A percentile compares a stretch with the other conserved stretches of the same genome.
phyloP scores from a whole-genome alignment of 2,797 vertebrate genomes.

The Hozukius guyotensis region DNA sequence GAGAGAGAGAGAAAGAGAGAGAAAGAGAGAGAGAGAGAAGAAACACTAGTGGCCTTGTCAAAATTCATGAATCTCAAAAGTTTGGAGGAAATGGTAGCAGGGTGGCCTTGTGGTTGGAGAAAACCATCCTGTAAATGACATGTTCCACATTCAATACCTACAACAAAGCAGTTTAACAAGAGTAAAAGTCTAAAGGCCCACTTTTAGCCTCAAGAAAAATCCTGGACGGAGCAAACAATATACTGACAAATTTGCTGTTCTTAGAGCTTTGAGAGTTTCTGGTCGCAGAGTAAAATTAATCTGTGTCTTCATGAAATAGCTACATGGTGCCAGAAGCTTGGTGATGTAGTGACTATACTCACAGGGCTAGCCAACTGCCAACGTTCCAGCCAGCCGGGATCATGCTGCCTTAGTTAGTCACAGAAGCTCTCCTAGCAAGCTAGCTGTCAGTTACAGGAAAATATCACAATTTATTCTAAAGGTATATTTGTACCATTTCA shows the following conservation, averaged over 20 bases:
- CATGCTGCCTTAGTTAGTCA: not conserved
- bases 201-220: not conserved
- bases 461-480: not conserved
- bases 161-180: not conserved
- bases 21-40: conserved; percentile 16
- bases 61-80: conserved; percentile 62
- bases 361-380: not conserved
- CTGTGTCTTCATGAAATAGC: not conserved
- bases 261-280: not conserved
- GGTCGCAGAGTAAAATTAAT: not conserved
- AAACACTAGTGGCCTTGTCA: conserved; percentile 65
- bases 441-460: not conserved
- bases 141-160: not conserved
- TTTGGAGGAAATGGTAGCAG: not conserved
- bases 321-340: not conserved
- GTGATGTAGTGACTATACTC: not conserved
- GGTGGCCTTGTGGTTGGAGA: conserved; percentile 10
- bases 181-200: not conserved
- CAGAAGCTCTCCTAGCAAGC: not conserved
- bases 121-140: not conserved
- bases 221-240: not conserved
- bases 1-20: not conserved
- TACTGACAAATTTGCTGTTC: not conserved
- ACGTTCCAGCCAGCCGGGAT: not conserved
- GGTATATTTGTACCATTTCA: not conserved